These are phyloP conservation scores for Mycteria americana DNA, from an alignment of 2,797 vertebrate species.

Conservation along the genomic window DNA sequence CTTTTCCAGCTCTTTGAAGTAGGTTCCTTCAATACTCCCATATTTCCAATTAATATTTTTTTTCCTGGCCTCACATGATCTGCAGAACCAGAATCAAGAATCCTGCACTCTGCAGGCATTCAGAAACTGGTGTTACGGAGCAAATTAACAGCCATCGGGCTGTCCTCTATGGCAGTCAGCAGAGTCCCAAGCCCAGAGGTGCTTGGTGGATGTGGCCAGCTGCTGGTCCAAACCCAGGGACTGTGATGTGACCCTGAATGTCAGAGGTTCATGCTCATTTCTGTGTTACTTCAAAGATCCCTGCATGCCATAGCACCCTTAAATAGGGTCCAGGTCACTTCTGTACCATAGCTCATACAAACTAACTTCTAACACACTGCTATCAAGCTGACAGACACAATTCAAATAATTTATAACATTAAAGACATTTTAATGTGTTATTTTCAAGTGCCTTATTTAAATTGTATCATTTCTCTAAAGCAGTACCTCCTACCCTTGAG, in stretches of 20 bases:
- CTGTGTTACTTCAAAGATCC: neutral
- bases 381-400: neutral
- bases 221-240: neutral
- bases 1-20: neutral
- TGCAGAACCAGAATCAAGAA: neutral
- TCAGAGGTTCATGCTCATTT: neutral
- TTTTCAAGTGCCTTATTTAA: constrained; percentile 62
- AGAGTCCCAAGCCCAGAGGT: neutral
- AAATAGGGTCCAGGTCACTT: neutral
- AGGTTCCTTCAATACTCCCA: neutral
- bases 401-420: constrained; percentile 10
- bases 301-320: neutral
- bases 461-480: constrained; percentile 45
- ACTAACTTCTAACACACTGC: neutral
- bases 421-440: constrained; percentile 28
- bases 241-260: neutral
- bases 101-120: neutral
- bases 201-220: neutral
- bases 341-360: neutral
- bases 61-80: neutral
- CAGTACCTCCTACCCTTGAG: constrained; percentile 10
- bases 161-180: neutral
- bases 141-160: neutral
- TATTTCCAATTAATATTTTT: neutral
- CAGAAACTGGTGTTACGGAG: neutral